Base-by-base conservation (phyloP, 2,797 vertebrate genomes). In the Alfaro cultratus region DNA sequence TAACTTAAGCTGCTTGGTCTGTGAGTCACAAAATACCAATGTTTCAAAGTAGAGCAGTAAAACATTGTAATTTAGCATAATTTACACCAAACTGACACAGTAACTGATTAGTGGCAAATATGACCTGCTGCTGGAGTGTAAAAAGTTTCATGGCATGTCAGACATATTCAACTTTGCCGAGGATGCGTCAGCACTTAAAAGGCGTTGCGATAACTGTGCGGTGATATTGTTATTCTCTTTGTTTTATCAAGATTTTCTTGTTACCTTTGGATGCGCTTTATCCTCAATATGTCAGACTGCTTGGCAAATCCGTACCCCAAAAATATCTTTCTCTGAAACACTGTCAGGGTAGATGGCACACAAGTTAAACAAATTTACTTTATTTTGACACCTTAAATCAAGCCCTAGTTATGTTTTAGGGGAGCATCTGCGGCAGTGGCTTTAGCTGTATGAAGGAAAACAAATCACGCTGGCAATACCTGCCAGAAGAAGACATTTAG, bases 281-380 rank as follows among this genome's bases (percentile, higher is more conserved):
- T 43, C 77, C 77, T 78, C 67, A 78, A 78, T 78, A 72, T 57
- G 77, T 78, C 77, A 78, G 77, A 60, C 39, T 45, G 49, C 68
- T 45, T 21, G 11, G 41, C 64, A 72, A 34, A 72, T 31, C 23
- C n/a, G 21, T n/a, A 68, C 8, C 62, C 60, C 60, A 51, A 77
- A 49, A 77, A 77, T 77, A 51, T 51, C 62, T 51, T 15, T 2
- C 39, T 55, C 15, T 29, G 18, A 53, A 68, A 49, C 23, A 49
- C 34, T 68, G 67, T 41, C 76, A 72, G 43, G 26, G 23, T 72
- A 29, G 68, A 29, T 72, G 68, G 41, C 8, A 7, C 43, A 71
- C 26, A 29, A 9, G 68, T 72, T 72, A 46, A 72, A 49, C 23
- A 26, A 45, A 43, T 55, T 57, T 45, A 41, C 60, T 39, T 36